A percentile compares a stretch with the other conserved stretches of the same genome.
phyloP scores from a whole-genome alignment of 2,888 invertebrate genomes.

The Formica aserva region DNA sequence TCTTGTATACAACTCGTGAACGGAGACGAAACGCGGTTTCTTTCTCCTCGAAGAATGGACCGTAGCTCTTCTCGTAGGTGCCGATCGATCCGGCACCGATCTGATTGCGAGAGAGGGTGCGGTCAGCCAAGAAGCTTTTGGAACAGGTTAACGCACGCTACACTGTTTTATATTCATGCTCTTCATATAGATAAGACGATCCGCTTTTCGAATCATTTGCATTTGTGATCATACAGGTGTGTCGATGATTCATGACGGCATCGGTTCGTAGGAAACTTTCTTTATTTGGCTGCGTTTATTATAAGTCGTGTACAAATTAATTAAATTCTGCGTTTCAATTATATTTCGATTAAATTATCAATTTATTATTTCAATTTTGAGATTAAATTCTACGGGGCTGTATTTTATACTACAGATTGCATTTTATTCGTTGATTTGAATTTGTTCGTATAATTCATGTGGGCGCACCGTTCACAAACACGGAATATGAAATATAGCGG shows the following conservation, averaged over 20 bases:
- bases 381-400: not conserved
- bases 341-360: slow-evolving; percentile 5
- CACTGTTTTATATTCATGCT: slow-evolving; percentile 69
- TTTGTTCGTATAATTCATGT: slow-evolving; percentile 13
- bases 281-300: not conserved
- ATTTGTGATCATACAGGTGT: slow-evolving; percentile 63
- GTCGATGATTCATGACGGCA: slow-evolving; percentile 4
- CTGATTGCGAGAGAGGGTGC: slow-evolving; percentile 75
- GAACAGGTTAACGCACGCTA: slow-evolving; percentile 62
- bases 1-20: slow-evolving; percentile 69
- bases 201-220: slow-evolving; percentile 72
- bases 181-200: slow-evolving; percentile 69
- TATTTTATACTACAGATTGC: not conserved
- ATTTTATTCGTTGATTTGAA: not conserved
- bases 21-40: slow-evolving; percentile 60
- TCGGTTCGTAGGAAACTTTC: not conserved
- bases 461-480: not conserved
- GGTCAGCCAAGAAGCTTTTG: slow-evolving; percentile 60
- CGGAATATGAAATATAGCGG: slow-evolving; percentile 24
- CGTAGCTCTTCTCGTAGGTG: slow-evolving; percentile 58
- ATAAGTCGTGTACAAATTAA: not conserved
- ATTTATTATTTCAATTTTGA: slow-evolving; percentile 17
- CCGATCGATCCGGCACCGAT: slow-evolving; percentile 69
- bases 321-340: slow-evolving; percentile 5
- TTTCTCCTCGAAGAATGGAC: slow-evolving; percentile 60